A percentile compares a stretch with the other conserved stretches of the same genome.
phyloP scores from a whole-genome alignment of 2,797 vertebrate species.

The Amazona finschi region DNA sequence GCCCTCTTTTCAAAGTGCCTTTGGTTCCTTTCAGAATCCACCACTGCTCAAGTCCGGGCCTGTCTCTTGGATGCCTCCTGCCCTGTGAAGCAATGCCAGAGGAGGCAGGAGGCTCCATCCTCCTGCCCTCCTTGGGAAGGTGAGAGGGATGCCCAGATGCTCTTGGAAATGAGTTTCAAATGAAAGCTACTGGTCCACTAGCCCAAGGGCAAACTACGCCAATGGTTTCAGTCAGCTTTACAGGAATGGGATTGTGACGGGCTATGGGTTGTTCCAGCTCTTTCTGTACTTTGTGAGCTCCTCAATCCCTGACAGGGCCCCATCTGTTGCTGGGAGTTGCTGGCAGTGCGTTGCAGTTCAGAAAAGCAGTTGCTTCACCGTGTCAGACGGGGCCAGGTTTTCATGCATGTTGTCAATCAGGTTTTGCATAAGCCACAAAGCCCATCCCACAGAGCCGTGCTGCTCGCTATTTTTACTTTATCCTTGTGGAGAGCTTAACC shows the following conservation, averaged over 20 bases:
- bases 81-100: background rate
- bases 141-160: background rate
- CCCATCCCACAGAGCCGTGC: background rate
- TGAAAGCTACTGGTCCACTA: fast-evolving
- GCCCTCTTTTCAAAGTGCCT: background rate
- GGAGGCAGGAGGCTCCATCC: background rate
- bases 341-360: background rate
- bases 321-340: background rate
- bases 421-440: background rate
- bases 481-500: background rate
- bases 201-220: background rate
- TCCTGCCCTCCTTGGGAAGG: background rate
- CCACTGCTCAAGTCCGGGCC: background rate
- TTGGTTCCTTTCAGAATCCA: background rate
- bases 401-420: background rate
- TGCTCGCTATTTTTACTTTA: background rate
- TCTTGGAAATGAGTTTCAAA: background rate
- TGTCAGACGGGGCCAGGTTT: background rate
- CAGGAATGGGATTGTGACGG: fast-evolving
- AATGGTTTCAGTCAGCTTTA: fast-evolving
- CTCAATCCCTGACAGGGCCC: background rate
- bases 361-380: background rate
- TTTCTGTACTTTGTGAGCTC: background rate
- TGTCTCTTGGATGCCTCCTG: background rate
- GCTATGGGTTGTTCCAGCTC: fast-evolving